These are phyloP conservation scores for Chloebia gouldiae DNA, from an alignment of 2,113 vertebrate genomes.

Conservation along the genomic window DNA sequence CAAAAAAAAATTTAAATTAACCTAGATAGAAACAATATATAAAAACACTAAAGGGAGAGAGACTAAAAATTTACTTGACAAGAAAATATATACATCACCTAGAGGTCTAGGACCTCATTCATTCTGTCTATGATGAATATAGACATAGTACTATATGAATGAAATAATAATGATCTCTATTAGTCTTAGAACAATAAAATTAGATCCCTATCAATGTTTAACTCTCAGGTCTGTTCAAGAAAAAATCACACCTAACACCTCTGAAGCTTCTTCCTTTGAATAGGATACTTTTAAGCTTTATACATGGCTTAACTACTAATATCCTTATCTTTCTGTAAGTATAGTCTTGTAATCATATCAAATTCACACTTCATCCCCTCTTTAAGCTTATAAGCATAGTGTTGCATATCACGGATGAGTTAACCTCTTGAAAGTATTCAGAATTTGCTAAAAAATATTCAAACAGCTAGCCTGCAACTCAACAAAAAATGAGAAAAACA, in stretches of 20 bases:
- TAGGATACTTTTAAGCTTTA: not conserved
- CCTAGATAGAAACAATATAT: not conserved
- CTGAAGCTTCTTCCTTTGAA: not conserved
- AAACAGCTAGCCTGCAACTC: not conserved
- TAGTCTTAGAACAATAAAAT: not conserved
- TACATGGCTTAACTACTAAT: not conserved
- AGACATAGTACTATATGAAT: not conserved
- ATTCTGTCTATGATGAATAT: not conserved
- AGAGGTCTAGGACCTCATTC: not conserved
- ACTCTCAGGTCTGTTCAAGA: not conserved
- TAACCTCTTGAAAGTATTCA: not conserved
- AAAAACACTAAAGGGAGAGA: not conserved
- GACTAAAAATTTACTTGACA: not conserved
- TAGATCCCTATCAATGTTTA: not conserved
- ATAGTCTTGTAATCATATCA: not conserved
- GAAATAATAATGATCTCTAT: not conserved
- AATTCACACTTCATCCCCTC: not conserved
- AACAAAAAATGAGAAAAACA: not conserved
- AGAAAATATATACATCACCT: not conserved
- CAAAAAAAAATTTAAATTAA: not conserved
- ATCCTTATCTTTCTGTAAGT: not conserved
- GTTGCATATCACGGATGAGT: not conserved
- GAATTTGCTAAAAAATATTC: not conserved
- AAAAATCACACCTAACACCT: not conserved
- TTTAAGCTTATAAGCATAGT: not conserved